Evolutionary conservation across 2,888 invertebrate genomes (phyloP).

Genomic region (Tenthredo notha): DNA sequence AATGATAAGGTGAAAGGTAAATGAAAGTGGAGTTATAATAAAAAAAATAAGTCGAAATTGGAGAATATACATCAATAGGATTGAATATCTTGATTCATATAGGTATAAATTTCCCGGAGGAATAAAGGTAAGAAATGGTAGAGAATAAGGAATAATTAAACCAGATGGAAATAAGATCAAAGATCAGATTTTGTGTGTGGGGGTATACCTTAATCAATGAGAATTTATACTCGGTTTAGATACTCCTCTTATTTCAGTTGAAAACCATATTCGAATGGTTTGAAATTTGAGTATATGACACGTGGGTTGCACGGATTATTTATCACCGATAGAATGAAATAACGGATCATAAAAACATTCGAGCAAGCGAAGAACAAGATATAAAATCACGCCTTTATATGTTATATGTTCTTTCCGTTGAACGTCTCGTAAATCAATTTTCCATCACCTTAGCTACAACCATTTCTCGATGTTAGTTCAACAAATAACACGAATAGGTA

Average conservation of each 20-base stretch:
- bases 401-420: neutral
- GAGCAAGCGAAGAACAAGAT: neutral
- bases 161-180: neutral
- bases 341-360: neutral
- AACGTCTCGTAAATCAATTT: conserved; percentile 16
- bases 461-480: neutral
- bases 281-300: neutral
- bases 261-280: neutral
- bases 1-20: neutral
- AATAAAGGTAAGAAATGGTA: neutral
- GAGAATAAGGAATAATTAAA: neutral
- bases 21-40: neutral
- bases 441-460: neutral
- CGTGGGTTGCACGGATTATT: neutral
- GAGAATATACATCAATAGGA: neutral
- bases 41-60: neutral
- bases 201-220: neutral
- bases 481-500: neutral
- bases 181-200: neutral
- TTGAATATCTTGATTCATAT: neutral
- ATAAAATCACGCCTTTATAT: neutral
- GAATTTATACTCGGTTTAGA: neutral
- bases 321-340: neutral
- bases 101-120: neutral
- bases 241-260: neutral